phyloP scores from a whole-genome alignment of 2,797 vertebrate species.

The Mycteria americana region DNA sequence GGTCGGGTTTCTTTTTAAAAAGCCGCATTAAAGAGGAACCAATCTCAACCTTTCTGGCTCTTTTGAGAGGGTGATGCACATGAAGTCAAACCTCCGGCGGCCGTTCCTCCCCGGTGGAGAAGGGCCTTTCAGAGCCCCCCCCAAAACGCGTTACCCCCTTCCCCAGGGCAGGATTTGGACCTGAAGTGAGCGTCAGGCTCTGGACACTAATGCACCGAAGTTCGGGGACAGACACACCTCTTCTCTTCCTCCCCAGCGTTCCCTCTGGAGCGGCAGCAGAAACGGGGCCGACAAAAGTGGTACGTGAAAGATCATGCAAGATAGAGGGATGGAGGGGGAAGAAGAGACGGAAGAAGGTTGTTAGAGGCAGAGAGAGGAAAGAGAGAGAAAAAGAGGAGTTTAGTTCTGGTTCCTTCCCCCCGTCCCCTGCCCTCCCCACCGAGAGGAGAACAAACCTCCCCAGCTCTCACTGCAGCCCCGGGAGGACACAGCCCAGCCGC shows the following conservation, averaged over 20 bases:
- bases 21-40: background rate
- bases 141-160: rapidly evolving
- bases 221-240: slow-evolving; percentile 90
- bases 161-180: slow-evolving; percentile 13
- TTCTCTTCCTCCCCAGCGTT: slow-evolving; percentile 91
- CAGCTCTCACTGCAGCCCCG: background rate
- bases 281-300: slow-evolving; percentile 89
- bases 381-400: slow-evolving; percentile 63
- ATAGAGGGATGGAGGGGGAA: slow-evolving; percentile 64
- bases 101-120: rapidly evolving
- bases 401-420: background rate
- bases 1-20: background rate
- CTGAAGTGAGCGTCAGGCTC: background rate
- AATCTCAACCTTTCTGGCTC: background rate
- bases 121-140: background rate
- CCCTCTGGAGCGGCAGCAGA: slow-evolving; percentile 92
- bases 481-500: background rate
- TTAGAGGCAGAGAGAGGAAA: slow-evolving; percentile 35
- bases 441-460: background rate
- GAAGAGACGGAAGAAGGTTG: slow-evolving; percentile 47
- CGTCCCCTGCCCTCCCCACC: background rate
- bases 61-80: background rate
- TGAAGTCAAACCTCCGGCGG: rapidly evolving
- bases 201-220: slow-evolving; percentile 22
- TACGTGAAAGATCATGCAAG: slow-evolving; percentile 79